Evolutionary conservation across 2,888 invertebrate species (phyloP).

Genomic region (Nomada hirtipes): DNA sequence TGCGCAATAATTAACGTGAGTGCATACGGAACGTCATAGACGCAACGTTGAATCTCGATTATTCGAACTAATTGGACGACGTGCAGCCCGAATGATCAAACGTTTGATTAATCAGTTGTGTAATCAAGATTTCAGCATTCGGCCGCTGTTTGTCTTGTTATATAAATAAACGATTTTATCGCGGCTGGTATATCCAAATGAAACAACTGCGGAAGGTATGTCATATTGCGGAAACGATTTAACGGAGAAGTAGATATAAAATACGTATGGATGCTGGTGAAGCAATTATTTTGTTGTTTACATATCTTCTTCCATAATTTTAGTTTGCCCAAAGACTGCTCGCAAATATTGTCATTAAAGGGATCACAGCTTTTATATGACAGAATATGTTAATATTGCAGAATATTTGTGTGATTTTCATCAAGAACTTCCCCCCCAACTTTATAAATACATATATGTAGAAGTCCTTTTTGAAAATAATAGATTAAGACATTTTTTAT

Average conservation of each 20-base stretch:
- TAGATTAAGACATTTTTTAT: no score
- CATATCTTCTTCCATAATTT: no score
- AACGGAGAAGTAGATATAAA: not conserved
- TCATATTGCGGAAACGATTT: not conserved
- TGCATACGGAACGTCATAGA: conserved; percentile 39
- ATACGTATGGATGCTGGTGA: not conserved
- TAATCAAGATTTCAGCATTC: conserved; percentile 38
- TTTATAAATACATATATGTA: no score
- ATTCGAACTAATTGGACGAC: conserved; percentile 52
- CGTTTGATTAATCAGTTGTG: conserved; percentile 53
- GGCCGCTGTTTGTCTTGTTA: conserved; percentile 19
- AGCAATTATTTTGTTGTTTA: no score
- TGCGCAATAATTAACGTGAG: conserved; percentile 51
- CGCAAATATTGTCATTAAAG: no score
- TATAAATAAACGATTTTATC: conserved; percentile 31
- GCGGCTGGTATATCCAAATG: not conserved
- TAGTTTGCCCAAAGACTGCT: no score
- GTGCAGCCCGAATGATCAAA: conserved; percentile 50
- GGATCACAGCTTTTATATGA: no score
- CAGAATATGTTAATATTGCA: no score
- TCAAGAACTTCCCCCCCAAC: no score
- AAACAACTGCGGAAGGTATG: not conserved
- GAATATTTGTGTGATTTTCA: no score
- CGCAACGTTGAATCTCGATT: conserved; percentile 53
- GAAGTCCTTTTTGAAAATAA: no score